Percentiles rank a stretch among this genome's conserved stretches.
These are phyloP conservation scores for Galerucella calmariensis DNA, from an alignment of 2,888 invertebrate species.

Conservation along the genomic window DNA sequence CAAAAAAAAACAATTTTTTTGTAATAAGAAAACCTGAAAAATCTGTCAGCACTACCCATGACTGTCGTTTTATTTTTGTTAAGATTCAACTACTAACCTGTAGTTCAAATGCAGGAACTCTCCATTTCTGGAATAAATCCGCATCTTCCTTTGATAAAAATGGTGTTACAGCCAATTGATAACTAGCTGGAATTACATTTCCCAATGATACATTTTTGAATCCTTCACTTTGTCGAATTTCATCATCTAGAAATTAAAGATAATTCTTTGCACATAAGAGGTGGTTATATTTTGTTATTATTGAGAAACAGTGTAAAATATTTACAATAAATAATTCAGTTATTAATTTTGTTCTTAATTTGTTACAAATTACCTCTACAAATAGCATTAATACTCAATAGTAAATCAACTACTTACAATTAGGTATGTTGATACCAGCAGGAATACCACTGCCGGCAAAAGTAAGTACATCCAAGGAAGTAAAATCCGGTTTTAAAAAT, in stretches of 20 bases:
- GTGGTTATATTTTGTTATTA: too few species aligned
- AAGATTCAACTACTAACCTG: slow-evolving; percentile 59
- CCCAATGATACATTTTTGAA: slow-evolving; percentile 99
- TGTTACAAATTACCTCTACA: too few species aligned
- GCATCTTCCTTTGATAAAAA: slow-evolving; percentile 87
- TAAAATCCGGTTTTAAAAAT: slow-evolving; percentile 95
- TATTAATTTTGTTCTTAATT: too few species aligned
- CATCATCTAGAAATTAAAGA: slow-evolving; percentile 78
- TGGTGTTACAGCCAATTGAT: slow-evolving; percentile 79
- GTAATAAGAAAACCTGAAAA: too few species aligned
- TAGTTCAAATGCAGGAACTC: slow-evolving; percentile 89
- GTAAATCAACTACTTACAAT: slow-evolving; percentile 74
- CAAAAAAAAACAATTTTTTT: too few species aligned
- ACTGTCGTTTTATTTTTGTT: not conserved
- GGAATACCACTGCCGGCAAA: slow-evolving; percentile 95
- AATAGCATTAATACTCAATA: not conserved
- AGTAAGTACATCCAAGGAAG: slow-evolving; percentile 91
- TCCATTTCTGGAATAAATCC: slow-evolving; percentile 79
- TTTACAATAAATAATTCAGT: too few species aligned
- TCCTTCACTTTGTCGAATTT: slow-evolving; percentile 95
- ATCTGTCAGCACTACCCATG: too few species aligned
- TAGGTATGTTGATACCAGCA: slow-evolving; percentile 97
- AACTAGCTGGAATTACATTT: slow-evolving; percentile 90
- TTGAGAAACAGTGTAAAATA: too few species aligned
- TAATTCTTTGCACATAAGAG: too few species aligned